Evolutionary conservation across 2,888 invertebrate species (phyloP).

Genomic region (Noctua janthina): DNA sequence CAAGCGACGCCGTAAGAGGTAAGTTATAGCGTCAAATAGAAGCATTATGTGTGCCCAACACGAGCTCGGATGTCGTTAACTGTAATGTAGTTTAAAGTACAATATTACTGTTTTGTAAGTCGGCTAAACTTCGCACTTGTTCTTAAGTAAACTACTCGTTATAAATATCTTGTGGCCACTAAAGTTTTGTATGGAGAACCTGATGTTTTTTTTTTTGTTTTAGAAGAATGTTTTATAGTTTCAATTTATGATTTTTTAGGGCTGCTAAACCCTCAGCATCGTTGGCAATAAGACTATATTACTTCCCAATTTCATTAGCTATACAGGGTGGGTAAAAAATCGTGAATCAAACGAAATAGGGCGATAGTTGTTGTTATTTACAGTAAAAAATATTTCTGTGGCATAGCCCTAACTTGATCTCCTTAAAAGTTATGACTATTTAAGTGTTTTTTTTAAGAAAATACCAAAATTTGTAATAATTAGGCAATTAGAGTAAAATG

Average conservation of each 20-base stretch:
- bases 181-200: constrained; percentile 52
- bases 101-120: constrained; percentile 70
- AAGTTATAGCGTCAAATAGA: constrained; percentile 65
- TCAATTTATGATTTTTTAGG: background rate
- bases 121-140: constrained; percentile 67
- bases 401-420: too few species aligned
- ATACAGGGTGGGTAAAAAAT: too few species aligned
- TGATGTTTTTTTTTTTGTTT: constrained; percentile 15
- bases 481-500: too few species aligned
- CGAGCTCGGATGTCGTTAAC: constrained; percentile 61
- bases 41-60: constrained; percentile 56
- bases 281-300: background rate
- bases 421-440: too few species aligned
- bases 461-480: too few species aligned
- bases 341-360: too few species aligned
- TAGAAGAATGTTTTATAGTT: background rate
- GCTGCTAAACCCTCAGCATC: background rate
- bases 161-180: constrained; percentile 67
- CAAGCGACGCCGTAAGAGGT: constrained; percentile 53
- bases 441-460: too few species aligned
- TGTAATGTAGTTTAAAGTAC: constrained; percentile 70
- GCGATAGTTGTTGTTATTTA: too few species aligned
- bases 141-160: constrained; percentile 61
- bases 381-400: too few species aligned
- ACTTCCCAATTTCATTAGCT: background rate